Evolutionary conservation across 2,113 vertebrate species (phyloP).

Genomic region (Heterotilapia buettikoferi): DNA sequence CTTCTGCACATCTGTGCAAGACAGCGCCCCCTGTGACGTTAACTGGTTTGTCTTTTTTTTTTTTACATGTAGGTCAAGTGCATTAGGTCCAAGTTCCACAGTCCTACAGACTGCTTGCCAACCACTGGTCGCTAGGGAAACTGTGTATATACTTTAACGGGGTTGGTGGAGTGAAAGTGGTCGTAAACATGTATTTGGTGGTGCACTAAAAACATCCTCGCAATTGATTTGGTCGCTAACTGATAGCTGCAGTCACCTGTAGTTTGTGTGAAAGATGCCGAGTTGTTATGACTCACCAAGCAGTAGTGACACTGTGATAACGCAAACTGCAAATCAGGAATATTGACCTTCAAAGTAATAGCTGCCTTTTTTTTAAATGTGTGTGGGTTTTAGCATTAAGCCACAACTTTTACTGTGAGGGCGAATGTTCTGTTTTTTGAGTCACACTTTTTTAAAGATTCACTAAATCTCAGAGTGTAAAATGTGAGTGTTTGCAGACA

Average conservation of each 20-base stretch:
- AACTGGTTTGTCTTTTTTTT: background rate
- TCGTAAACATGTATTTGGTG: background rate
- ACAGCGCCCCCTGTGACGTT: background rate
- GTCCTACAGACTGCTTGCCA: background rate
- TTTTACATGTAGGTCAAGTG: background rate
- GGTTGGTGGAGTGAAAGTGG: background rate
- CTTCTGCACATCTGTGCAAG: background rate
- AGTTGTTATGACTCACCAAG: background rate
- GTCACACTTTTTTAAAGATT: background rate
- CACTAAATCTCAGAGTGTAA: background rate
- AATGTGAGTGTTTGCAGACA: background rate
- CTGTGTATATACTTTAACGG: accelerated
- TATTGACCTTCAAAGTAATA: background rate
- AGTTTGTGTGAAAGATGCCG: background rate
- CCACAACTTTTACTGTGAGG: background rate
- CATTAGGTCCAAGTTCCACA: accelerated
- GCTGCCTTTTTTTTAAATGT: background rate
- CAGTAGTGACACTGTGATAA: background rate
- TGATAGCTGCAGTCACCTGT: background rate
- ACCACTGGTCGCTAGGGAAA: background rate
- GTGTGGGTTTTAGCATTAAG: background rate
- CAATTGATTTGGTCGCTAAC: background rate
- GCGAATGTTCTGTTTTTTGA: background rate
- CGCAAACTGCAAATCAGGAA: background rate
- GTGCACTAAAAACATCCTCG: background rate